A percentile compares a stretch with the other conserved stretches of the same genome.
Evolutionary conservation across 2,888 invertebrate genomes (phyloP).

Genomic region (Drosophila kambysellisi): DNA sequence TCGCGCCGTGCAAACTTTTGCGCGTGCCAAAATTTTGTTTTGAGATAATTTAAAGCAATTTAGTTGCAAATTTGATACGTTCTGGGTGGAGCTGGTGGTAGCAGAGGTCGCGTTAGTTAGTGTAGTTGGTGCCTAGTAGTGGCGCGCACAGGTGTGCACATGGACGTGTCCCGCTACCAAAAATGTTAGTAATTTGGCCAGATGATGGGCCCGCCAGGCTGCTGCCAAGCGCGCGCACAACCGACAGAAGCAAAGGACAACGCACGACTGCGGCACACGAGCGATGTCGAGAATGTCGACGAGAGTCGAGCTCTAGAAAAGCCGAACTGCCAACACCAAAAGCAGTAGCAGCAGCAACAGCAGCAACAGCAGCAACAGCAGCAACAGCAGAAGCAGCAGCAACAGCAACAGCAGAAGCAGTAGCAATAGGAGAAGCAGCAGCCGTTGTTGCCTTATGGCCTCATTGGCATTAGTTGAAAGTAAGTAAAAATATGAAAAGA

Average conservation of each 20-base stretch:
- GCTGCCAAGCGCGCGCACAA: slow-evolving; percentile 71
- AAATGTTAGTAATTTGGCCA: slow-evolving; percentile 45
- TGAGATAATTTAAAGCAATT: slow-evolving; percentile 79
- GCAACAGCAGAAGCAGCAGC: slow-evolving; percentile 8
- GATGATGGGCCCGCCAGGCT: slow-evolving; percentile 25
- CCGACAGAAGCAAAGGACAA: slow-evolving; percentile 80
- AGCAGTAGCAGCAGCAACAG: slow-evolving; percentile 13
- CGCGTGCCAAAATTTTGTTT: slow-evolving; percentile 63
- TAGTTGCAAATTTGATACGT: slow-evolving; percentile 77
- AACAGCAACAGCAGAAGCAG: slow-evolving; percentile 1
- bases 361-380: background rate
- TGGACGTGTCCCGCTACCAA: slow-evolving; percentile 57
- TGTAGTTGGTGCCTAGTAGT: slow-evolving; percentile 24
- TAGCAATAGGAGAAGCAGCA: slow-evolving; percentile 2
- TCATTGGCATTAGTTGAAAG: slow-evolving; percentile 62
- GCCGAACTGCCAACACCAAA: slow-evolving; percentile 40
- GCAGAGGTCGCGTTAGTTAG: slow-evolving; percentile 14
- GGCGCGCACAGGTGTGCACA: slow-evolving; percentile 74
- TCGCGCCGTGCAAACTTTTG: slow-evolving; percentile 52
- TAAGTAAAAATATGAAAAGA: slow-evolving; percentile 74
- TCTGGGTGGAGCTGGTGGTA: slow-evolving; percentile 29
- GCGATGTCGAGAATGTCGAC: slow-evolving; percentile 9
- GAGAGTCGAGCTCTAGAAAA: slow-evolving; percentile 47
- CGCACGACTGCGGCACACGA: slow-evolving; percentile 61
- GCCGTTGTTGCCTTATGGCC: slow-evolving; percentile 47